Conservation (phyloP, 2,888 invertebrate genomes). For the Athetis lepigone region DNA sequence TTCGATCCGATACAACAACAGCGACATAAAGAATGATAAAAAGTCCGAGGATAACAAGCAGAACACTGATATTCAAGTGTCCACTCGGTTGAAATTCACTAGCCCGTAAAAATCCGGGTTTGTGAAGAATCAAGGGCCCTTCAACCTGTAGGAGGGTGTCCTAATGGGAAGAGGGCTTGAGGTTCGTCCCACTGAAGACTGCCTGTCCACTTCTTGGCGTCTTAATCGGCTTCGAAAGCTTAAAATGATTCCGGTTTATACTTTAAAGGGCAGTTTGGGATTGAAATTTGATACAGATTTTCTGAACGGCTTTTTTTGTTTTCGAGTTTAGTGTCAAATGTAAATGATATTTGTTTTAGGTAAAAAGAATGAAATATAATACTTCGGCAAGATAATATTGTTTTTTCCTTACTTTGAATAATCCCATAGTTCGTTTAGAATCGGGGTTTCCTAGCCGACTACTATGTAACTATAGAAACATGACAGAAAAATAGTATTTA, state of each 20-base stretch:
- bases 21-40: constrained; percentile 59
- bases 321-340: no score
- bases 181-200: constrained; percentile 61
- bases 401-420: no score
- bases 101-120: constrained; percentile 80
- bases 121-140: constrained; percentile 81
- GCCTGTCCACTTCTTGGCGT: constrained; percentile 72
- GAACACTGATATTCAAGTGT: constrained; percentile 68
- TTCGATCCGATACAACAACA: constrained; percentile 26
- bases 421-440: no score
- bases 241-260: constrained; percentile 59
- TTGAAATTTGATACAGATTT: constrained; percentile 34
- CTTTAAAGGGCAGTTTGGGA: constrained; percentile 54
- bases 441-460: no score
- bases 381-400: no score
- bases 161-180: constrained; percentile 75
- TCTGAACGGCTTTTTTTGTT: background rate
- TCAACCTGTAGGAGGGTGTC: constrained; percentile 74
- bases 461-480: no score
- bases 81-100: constrained; percentile 76
- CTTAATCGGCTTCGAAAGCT: constrained; percentile 68
- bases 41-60: constrained; percentile 70
- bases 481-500: no score
- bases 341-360: no score
- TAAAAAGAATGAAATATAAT: no score